Conservation (phyloP, 37 sponge, comb jelly and placozoan genomes). For the Mnemiopsis leidyi region DNA sequence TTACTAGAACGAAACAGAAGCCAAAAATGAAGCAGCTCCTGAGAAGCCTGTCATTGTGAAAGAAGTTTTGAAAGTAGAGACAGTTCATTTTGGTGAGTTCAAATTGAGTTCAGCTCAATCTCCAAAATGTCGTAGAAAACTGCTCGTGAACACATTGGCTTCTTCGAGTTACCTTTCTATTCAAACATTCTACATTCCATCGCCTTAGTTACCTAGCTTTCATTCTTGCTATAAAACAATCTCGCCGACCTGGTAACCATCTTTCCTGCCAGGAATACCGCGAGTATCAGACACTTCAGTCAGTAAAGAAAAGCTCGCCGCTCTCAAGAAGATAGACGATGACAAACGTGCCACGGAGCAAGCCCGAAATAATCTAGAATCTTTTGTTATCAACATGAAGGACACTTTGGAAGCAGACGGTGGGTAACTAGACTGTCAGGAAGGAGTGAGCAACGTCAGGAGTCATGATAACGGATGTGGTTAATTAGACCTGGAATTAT, state of each 20-base stretch:
- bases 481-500: no score
- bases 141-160: no score
- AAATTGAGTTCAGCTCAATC: no score
- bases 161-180: no score
- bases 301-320: conserved; percentile 20
- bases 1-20: background rate
- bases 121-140: no score
- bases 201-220: no score
- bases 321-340: conserved; percentile 35
- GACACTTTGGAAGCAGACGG: background rate
- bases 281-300: background rate
- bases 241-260: no score
- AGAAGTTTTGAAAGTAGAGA: background rate
- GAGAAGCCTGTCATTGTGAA: conserved; percentile 49
- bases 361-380: conserved; percentile 9
- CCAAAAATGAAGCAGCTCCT: conserved; percentile 1
- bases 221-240: no score
- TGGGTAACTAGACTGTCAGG: background rate
- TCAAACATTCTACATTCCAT: no score
- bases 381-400: conserved; percentile 59
- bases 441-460: no score
- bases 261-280: conserved; percentile 25
- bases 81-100: background rate
- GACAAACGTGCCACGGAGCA: conserved; percentile 9
- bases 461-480: no score